phyloP scores from a whole-genome alignment of 2,113 vertebrate species.

The Muntiacus muntjak region DNA sequence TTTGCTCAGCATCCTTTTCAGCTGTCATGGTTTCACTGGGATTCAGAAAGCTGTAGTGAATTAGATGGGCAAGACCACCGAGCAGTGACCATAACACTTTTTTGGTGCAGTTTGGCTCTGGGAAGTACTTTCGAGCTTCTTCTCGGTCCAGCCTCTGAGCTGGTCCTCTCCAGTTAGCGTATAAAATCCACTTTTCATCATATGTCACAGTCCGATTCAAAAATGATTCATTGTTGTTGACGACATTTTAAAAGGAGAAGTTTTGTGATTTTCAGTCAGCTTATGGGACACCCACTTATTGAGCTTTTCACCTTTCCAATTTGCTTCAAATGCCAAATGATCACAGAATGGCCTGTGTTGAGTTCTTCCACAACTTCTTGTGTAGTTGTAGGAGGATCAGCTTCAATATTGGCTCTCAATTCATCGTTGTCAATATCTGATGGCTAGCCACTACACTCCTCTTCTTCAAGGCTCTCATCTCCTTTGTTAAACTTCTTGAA shows the following conservation, averaged over 20 bases:
- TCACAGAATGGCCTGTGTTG: neutral
- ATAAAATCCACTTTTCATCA: neutral
- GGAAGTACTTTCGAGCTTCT: neutral
- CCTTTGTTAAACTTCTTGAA: neutral
- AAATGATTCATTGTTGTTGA: neutral
- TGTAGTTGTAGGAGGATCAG: neutral
- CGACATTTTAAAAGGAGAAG: neutral
- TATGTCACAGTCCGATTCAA: neutral
- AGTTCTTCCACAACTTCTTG: neutral
- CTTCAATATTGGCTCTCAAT: neutral
- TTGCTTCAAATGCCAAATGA: neutral
- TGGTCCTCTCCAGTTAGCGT: accelerated
- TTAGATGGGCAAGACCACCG: neutral
- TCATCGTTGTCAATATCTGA: neutral
- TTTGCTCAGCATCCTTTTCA: neutral
- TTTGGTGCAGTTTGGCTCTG: neutral
- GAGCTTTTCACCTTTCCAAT: neutral
- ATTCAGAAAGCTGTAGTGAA: neutral
- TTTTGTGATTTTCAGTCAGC: neutral
- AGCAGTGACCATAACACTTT: neutral
- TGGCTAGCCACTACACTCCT: neutral
- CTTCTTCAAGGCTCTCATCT: neutral
- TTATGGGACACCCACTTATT: neutral
- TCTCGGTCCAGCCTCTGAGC: neutral
- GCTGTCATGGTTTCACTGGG: neutral